A percentile compares a stretch with the other conserved stretches of the same genome.
Conservation (phyloP, 92 coral and sea anemone species). For the Paramuricea clavata region DNA sequence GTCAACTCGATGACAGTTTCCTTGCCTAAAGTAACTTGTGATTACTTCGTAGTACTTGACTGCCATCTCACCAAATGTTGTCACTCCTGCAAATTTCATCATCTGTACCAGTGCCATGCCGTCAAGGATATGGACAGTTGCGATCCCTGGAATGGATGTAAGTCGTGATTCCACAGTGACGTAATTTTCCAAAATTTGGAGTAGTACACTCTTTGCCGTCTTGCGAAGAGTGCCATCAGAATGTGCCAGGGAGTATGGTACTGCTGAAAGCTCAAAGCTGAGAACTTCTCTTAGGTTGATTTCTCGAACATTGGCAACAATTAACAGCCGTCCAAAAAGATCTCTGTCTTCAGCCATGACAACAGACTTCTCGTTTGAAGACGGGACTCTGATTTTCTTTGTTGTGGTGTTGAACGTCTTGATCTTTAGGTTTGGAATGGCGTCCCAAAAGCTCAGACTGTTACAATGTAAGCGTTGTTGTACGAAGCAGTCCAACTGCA, state of each 20-base stretch:
- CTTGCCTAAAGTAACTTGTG: no score
- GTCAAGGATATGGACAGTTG: conserved; percentile 51
- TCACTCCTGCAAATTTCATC: conserved; percentile 52
- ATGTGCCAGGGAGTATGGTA: conserved; percentile 56
- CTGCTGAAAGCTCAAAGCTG: conserved; percentile 36
- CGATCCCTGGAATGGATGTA: conserved; percentile 12
- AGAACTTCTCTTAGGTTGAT: conserved; percentile 50
- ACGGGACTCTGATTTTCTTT: conserved; percentile 8
- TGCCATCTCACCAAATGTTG: conserved; percentile 62
- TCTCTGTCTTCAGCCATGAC: no score
- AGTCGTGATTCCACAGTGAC: conserved; percentile 31
- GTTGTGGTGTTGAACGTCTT: no score
- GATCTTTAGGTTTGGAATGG: no score
- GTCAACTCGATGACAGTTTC: no score
- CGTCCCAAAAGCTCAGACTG: no score
- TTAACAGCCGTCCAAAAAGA: no score
- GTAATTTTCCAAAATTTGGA: conserved; percentile 34
- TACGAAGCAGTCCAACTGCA: no score
- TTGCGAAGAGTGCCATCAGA: conserved; percentile 49
- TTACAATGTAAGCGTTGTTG: no score
- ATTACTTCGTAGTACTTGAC: conserved; percentile 46
- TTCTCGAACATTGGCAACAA: conserved; percentile 48
- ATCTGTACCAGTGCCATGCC: conserved; percentile 59
- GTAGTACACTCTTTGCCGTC: conserved; percentile 59
- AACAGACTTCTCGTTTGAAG: conserved; percentile 31